These are phyloP conservation scores for Aix galericulata DNA, from an alignment of 2,113 vertebrate genomes.

Conservation along the genomic window DNA sequence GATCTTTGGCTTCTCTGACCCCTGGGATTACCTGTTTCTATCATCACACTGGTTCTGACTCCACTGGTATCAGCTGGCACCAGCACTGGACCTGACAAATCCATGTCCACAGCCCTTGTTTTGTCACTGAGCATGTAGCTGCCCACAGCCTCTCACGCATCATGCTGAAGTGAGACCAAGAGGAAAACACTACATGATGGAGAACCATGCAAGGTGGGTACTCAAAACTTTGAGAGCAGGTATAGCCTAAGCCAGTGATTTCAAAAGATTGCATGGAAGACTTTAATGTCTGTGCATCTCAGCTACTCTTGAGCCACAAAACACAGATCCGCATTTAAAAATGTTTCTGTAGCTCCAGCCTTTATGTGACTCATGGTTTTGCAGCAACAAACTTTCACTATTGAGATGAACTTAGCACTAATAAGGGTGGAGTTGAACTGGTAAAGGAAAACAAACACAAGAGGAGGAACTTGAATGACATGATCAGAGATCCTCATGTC, in stretches of 20 bases:
- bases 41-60: background rate
- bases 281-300: background rate
- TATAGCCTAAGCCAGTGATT: background rate
- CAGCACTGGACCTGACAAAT: background rate
- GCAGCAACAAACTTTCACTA: background rate
- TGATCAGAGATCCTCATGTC: background rate
- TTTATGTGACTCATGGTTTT: background rate
- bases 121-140: background rate
- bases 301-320: background rate
- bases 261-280: background rate
- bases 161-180: background rate
- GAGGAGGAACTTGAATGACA: background rate
- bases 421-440: background rate
- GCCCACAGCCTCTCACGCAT: background rate
- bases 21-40: background rate
- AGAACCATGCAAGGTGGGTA: rapidly evolving
- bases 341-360: background rate
- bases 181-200: background rate
- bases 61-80: background rate
- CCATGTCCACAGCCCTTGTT: rapidly evolving
- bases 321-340: background rate
- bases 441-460: background rate
- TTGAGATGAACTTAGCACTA: background rate
- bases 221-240: background rate
- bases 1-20: background rate